phyloP scores from a whole-genome alignment of 2,113 vertebrate species.

The Pyxicephalus adspersus region DNA sequence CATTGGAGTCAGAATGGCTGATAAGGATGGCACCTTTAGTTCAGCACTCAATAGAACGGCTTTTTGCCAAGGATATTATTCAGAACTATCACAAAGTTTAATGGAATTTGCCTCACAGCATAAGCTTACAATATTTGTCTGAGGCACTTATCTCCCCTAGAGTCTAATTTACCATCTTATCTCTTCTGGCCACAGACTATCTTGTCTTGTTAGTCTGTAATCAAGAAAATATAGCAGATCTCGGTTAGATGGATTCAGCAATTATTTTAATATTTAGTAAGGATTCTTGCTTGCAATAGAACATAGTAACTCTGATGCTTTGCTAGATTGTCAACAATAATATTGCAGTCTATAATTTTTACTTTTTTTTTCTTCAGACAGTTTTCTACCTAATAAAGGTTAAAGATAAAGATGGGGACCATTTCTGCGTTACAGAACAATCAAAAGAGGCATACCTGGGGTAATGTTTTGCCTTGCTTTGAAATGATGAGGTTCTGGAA shows the following conservation, averaged over 20 bases:
- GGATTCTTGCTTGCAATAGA: neutral
- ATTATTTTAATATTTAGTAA: conserved; percentile 35
- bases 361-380: neutral
- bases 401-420: too few relatives aligned
- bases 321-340: neutral
- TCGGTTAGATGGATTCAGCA: conserved; percentile 15
- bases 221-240: conserved; percentile 14
- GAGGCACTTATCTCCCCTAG: neutral
- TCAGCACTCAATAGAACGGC: neutral
- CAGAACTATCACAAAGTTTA: conserved; percentile 7
- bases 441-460: too few relatives aligned
- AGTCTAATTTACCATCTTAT: conserved; percentile 7
- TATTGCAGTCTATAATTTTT: neutral
- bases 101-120: neutral
- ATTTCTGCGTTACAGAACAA: too few relatives aligned
- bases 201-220: conserved; percentile 26
- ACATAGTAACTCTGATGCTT: neutral
- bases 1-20: too few relatives aligned
- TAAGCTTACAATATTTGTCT: neutral
- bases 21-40: neutral
- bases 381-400: neutral
- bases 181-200: neutral
- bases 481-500: too few relatives aligned
- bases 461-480: too few relatives aligned
- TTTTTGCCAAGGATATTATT: conserved; percentile 6